These are phyloP conservation scores for Choloepus didactylus DNA, from an alignment of 2,797 vertebrate species.

Conservation along the genomic window DNA sequence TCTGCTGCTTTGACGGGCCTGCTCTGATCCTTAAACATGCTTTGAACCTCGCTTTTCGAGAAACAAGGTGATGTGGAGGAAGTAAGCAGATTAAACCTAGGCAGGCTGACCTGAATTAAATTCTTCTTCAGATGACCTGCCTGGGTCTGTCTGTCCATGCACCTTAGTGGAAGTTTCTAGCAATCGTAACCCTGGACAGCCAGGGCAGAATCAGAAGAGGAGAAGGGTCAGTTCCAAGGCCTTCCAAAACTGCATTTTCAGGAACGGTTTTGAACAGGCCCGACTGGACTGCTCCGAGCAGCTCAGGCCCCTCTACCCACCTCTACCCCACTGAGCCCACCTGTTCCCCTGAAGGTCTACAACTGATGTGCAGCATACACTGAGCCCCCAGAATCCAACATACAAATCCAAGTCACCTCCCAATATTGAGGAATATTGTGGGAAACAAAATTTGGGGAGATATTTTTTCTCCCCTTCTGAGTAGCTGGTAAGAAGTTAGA, in stretches of 20 bases:
- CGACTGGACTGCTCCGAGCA: not conserved
- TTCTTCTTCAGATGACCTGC: not conserved
- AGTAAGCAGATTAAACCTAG: too few relatives aligned
- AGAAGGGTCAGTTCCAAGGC: not conserved
- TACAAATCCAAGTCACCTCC: not conserved
- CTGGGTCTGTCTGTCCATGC: not conserved
- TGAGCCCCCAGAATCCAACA: not conserved
- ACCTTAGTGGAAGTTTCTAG: not conserved
- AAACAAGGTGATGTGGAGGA: not conserved
- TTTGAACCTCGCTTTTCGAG: too few relatives aligned
- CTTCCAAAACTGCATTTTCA: not conserved
- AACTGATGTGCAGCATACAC: too few relatives aligned
- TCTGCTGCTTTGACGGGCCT: not conserved
- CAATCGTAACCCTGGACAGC: not conserved
- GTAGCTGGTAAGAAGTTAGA: not conserved
- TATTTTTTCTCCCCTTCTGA: not conserved
- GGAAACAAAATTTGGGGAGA: not conserved
- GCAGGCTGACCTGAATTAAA: fast-evolving
- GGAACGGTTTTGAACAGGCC: not conserved
- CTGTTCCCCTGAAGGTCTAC: not conserved
- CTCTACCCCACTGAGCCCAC: not conserved
- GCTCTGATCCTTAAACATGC: not conserved
- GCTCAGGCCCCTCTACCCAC: too few relatives aligned
- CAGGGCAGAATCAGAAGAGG: fast-evolving
- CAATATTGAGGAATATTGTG: not conserved